A percentile compares a stretch with the other conserved stretches of the same genome.
phyloP scores from a whole-genome alignment of 2,797 vertebrate species.

The Percopsis omiscomaycus region DNA sequence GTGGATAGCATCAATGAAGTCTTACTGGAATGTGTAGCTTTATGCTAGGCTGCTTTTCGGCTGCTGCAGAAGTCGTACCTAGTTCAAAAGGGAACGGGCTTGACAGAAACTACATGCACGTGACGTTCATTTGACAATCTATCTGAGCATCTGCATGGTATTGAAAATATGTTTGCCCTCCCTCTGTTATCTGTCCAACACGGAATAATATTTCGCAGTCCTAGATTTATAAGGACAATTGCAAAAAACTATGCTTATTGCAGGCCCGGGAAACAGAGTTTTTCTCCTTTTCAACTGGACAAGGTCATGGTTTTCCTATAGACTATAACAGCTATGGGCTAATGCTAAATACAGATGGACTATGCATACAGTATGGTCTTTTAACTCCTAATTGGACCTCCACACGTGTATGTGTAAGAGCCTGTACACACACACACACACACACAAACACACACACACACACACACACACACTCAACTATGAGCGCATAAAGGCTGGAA shows the following conservation, averaged over 20 bases:
- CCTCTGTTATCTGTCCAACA: too few relatives aligned
- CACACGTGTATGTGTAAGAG: conserved; percentile 13
- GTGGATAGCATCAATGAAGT: too few relatives aligned
- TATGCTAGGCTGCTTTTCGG: too few relatives aligned
- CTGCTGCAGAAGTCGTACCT: too few relatives aligned
- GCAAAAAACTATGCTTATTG: conserved; percentile 47
- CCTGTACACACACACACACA: not conserved
- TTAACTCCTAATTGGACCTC: conserved; percentile 66
- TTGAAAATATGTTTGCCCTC: too few relatives aligned
- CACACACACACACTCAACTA: not conserved
- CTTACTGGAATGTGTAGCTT: too few relatives aligned
- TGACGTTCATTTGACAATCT: too few relatives aligned
- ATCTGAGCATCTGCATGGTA: too few relatives aligned
- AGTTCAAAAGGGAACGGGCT: too few relatives aligned
- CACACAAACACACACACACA: not conserved
- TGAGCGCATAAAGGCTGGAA: conserved; percentile 47
- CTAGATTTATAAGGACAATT: conserved; percentile 25
- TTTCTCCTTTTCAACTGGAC: conserved; percentile 41
- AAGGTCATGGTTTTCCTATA: conserved; percentile 60
- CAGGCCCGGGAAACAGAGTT: conserved; percentile 53
- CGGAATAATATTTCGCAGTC: too few relatives aligned
- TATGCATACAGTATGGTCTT: conserved; percentile 49
- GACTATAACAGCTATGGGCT: conserved; percentile 56
- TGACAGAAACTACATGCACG: too few relatives aligned
- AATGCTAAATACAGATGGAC: conserved; percentile 72